Base-by-base conservation (phyloP, 2,888 invertebrate genomes). In the Podotricha telesiphe region DNA sequence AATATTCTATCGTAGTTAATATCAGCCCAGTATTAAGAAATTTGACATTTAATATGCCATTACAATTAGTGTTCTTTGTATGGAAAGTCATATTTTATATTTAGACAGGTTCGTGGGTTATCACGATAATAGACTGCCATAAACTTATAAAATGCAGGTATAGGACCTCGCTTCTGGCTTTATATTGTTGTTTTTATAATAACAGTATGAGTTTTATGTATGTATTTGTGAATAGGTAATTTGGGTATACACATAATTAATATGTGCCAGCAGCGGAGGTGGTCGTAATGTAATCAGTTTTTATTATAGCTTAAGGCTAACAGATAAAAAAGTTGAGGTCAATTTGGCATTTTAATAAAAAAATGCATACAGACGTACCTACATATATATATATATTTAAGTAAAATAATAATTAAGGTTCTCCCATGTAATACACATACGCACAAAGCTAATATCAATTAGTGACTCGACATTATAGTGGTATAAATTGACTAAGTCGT, bases 221-320 rank as follows among this genome's bases (percentile, higher is more conserved):
- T 10, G 79, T 79, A 85, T 84, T 84, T 82, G 82, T 78, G 84
- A 80, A 78, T 80, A 83, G 85, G 84, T 80, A 86, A 86, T 84
- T 84, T 81, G 83, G 85, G 86, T 80, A 88, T 89, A 82, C 80
- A 71, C 78, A 79, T 86, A 88, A 89, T 88, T 86, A 88, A 87
- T 87, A 86, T 84, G 79, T 83, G 78, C 84, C 81, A 85, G 82
- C 82, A 81, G 80, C 79, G 77, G 80, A 85, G 84, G 87, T 86
- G 82, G 82, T 79, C 82, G 84, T 86, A 86, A 86, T 88, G 88
- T 87, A 87, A 88, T 89, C 85, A 87, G 86, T 83, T 82, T 86
- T 86, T 86, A 86, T 87, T 88, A 86, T 86, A 74, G 74, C 77
- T 75, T 82, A 78, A 85, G 85, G 84, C 82, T 80, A 73, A 73